phyloP scores from a whole-genome alignment of 2,888 invertebrate genomes.

The Pycnomerus fuliginosus region DNA sequence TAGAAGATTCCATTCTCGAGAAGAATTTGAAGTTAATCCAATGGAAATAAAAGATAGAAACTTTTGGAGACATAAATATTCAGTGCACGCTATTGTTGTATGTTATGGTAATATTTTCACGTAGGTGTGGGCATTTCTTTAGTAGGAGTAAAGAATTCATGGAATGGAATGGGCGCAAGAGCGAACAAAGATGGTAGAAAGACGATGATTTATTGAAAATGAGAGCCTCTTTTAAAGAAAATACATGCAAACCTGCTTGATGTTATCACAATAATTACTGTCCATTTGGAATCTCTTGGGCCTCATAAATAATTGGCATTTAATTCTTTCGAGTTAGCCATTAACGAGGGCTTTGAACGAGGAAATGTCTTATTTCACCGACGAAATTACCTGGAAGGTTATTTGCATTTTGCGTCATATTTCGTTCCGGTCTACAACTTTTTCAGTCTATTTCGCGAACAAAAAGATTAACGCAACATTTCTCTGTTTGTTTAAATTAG shows the following conservation, averaged over 20 bases:
- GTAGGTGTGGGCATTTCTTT: slow-evolving; percentile 13
- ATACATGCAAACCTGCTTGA: too few species aligned
- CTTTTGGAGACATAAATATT: too few species aligned
- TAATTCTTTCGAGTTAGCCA: background rate
- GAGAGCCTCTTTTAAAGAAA: too few species aligned
- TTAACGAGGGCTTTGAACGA: background rate
- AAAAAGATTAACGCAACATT: slow-evolving; percentile 13
- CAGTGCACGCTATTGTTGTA: slow-evolving; percentile 5
- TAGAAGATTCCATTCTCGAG: too few species aligned
- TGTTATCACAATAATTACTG: too few species aligned
- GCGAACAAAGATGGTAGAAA: slow-evolving; percentile 4
- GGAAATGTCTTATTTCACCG: too few species aligned
- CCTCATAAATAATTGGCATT: background rate
- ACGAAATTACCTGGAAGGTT: too few species aligned
- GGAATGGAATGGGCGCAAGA: slow-evolving; percentile 14
- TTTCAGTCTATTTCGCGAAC: slow-evolving; percentile 21
- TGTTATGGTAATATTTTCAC: slow-evolving; percentile 19
- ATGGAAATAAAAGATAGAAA: too few species aligned
- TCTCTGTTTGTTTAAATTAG: slow-evolving; percentile 14
- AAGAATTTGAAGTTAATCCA: too few species aligned
- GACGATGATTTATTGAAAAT: slow-evolving; percentile 3
- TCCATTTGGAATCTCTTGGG: background rate
- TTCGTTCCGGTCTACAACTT: slow-evolving; percentile 18
- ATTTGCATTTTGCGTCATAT: slow-evolving; percentile 17
- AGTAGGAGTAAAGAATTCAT: slow-evolving; percentile 17